Conservation (phyloP, 2,888 invertebrate genomes). For the Zhengitettix transpicula region DNA sequence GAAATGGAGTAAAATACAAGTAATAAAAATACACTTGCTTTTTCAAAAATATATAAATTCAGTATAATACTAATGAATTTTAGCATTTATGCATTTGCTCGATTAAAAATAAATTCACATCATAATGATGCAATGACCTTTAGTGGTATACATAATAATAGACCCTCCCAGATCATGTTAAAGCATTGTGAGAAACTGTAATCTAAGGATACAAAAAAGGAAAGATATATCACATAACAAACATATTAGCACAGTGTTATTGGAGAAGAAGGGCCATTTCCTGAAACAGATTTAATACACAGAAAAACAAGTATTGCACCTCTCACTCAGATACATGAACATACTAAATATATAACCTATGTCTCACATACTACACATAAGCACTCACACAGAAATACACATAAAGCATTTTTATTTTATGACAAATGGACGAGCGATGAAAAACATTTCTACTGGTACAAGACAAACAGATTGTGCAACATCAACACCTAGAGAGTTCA, state of each 20-base stretch:
- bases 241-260: conserved; percentile 6
- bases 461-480: neutral
- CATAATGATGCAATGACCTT: too few relatives aligned
- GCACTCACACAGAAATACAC: conserved; percentile 3
- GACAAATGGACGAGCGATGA: neutral
- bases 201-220: neutral
- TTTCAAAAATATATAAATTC: too few relatives aligned
- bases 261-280: conserved; percentile 9
- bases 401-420: conserved; percentile 4
- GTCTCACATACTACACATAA: neutral
- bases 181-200: conserved; percentile 1
- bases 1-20: too few relatives aligned
- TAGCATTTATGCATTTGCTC: too few relatives aligned
- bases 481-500: neutral
- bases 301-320: conserved; percentile 1
- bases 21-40: too few relatives aligned
- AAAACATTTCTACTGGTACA: neutral
- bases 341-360: conserved; percentile 1
- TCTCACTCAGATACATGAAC: conserved; percentile 3
- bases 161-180: neutral
- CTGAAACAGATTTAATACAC: conserved; percentile 9
- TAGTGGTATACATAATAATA: too few relatives aligned
- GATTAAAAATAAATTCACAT: too few relatives aligned
- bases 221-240: conserved; percentile 1
- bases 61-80: too few relatives aligned